Base-by-base conservation (phyloP, 2,888 invertebrate genomes). In the Heteromyza rotundicornis region DNA sequence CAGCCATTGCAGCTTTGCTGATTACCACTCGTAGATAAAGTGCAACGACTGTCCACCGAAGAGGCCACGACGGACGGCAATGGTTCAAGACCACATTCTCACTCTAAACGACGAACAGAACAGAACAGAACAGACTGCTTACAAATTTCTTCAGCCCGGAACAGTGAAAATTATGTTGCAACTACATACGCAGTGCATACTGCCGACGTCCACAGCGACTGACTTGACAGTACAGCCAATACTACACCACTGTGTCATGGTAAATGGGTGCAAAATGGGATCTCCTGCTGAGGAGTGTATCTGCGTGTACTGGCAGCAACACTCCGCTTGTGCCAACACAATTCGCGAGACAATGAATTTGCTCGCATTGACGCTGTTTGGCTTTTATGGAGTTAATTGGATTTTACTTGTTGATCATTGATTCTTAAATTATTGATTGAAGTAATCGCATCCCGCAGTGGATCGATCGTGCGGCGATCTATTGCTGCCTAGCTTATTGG, bases 361-460 rank as follows among this genome's bases (percentile, higher is more conserved):
- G 77, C 68, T 70, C 70, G 65, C 62, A 65, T 65, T 68, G 68
- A 64, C 66, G 64, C 70, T 65, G 65, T 60, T 35, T 60, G 57
- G 65, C 70, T 73, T 77, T 73, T 76, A 76, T 74, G 73, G 75
- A 75, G 75, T 77, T 81, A 81, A 81, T 81, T 81, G 80, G 79
- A 76, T 72, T 76, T 80, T 78, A 76, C 75, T 71, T 71, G 70
- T 68, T 65, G 68, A 69, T 72, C 71, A 73, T 64, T 72, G 68
- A 66, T 70, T 69, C 68, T 66, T 66, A 69, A 70, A 71, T 69
- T 70, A 73, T 73, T 70, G 64, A 64, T 68, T 56, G 57, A 62
- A 67, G 63, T 63, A 66, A 66, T 67, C 56, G 61, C 60, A 62
- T 61, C 62, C 59, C 65, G 60, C 60, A 22, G 66, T 55, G 64